These are phyloP conservation scores for Drosophila mimetica DNA, from an alignment of 2,888 invertebrate genomes.

Conservation along the genomic window DNA sequence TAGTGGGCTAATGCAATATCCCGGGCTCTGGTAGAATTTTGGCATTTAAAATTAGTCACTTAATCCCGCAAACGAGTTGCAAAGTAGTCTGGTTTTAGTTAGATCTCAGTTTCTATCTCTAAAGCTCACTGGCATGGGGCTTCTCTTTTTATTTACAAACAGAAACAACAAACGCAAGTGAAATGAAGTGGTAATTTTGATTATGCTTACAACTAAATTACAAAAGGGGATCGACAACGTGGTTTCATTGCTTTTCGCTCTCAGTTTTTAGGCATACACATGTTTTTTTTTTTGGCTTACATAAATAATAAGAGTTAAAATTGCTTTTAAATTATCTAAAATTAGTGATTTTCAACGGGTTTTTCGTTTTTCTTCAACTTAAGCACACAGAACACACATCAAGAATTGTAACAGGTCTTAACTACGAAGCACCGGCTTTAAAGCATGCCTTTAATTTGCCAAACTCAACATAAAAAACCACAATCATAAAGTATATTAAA, in stretches of 20 bases:
- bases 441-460: conserved; percentile 78
- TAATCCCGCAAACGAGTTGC: conserved; percentile 6
- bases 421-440: conserved; percentile 19
- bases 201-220: conserved; percentile 36
- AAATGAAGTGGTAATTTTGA: conserved; percentile 25
- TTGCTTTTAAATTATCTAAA: conserved; percentile 3
- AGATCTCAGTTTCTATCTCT: conserved; percentile 10
- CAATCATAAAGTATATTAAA: conserved; percentile 14
- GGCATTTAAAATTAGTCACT: conserved; percentile 29
- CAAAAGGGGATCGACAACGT: conserved; percentile 22
- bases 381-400: conserved; percentile 37
- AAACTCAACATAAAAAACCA: conserved; percentile 52
- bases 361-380: background rate
- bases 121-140: background rate
- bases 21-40: conserved; percentile 1
- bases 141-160: conserved; percentile 30
- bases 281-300: conserved; percentile 8
- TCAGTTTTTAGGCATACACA: conserved; percentile 16
- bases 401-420: conserved; percentile 10
- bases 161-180: conserved; percentile 24
- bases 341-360: conserved; percentile 4
- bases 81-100: conserved; percentile 15
- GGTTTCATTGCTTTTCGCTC: conserved; percentile 25
- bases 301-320: conserved; percentile 17
- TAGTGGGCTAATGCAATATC: background rate